Percentiles rank a stretch among this genome's conserved stretches.
Conservation (phyloP, 2,113 vertebrate species). For the Oncorhynchus keta region DNA sequence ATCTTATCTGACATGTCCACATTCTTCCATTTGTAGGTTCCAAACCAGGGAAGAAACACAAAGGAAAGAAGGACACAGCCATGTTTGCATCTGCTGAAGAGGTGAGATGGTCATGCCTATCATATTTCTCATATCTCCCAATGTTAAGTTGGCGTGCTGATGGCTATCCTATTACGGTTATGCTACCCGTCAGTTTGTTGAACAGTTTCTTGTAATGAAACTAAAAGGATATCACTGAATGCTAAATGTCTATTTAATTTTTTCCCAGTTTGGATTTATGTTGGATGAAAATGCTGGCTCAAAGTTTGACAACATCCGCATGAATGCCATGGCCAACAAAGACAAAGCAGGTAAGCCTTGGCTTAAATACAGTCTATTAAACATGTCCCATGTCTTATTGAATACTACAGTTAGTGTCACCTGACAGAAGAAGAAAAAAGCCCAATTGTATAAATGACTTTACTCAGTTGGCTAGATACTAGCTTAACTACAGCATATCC, state of each 20-base stretch:
- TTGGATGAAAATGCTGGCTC: conserved; percentile 90
- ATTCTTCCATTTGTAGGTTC: conserved; percentile 56
- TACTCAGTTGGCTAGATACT: conserved; percentile 46
- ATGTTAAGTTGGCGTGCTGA: no score
- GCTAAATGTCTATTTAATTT: conserved; percentile 72
- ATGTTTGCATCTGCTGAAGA: conserved; percentile 88
- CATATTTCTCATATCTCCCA: neutral
- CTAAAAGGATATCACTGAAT: conserved; percentile 3
- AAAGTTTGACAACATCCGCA: conserved; percentile 85
- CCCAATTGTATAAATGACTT: conserved; percentile 61
- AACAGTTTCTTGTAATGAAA: neutral
- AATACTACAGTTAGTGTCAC: conserved; percentile 45
- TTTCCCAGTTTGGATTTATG: conserved; percentile 86
- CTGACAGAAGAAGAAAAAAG: conserved; percentile 37
- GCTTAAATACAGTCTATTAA: conserved; percentile 43
- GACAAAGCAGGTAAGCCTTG: conserved; percentile 91
- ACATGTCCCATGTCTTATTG: conserved; percentile 60
- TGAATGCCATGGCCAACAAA: conserved; percentile 90
- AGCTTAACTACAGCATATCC: conserved; percentile 26
- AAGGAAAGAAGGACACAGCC: conserved; percentile 53
- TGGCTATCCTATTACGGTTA: neutral
- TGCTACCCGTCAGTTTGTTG: neutral
- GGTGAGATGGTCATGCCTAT: conserved; percentile 64
- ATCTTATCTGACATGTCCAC: neutral
- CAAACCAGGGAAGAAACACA: conserved; percentile 70